Evolutionary conservation across 2,797 vertebrate genomes (phyloP).

Genomic region (Peromyscus nudipes): DNA sequence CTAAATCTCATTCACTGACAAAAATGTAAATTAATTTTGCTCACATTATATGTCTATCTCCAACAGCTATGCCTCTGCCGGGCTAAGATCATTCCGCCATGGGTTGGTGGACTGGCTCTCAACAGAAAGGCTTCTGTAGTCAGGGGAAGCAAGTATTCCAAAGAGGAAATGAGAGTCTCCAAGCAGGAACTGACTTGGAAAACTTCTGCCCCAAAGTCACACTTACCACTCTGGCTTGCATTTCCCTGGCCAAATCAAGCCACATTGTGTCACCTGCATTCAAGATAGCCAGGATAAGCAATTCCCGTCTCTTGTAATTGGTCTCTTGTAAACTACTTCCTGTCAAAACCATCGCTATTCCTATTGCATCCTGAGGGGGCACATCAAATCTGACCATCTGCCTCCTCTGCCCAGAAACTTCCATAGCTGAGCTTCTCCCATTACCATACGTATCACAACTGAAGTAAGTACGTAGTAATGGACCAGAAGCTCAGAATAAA

Average conservation of each 20-base stretch:
- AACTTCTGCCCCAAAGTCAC: neutral
- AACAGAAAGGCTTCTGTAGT: neutral
- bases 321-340: neutral
- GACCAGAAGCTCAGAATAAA: slow-evolving; percentile 16
- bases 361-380: neutral
- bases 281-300: neutral
- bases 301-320: neutral
- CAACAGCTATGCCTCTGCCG: neutral
- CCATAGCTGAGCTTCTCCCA: neutral
- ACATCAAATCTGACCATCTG: slow-evolving; percentile 13
- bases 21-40: slow-evolving; percentile 26
- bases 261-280: neutral
- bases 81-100: neutral
- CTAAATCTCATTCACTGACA: slow-evolving; percentile 10
- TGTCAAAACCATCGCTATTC: neutral
- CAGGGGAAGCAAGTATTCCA: neutral
- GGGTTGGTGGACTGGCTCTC: neutral
- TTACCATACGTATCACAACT: neutral
- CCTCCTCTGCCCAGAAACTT: slow-evolving; percentile 33
- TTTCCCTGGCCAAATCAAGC: slow-evolving; percentile 43
- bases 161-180: neutral
- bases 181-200: slow-evolving; percentile 19
- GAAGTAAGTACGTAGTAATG: neutral
- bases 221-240: neutral
- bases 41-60: neutral